Conservation (phyloP, 2,797 vertebrate species). For the Sebastolobus altivelis region DNA sequence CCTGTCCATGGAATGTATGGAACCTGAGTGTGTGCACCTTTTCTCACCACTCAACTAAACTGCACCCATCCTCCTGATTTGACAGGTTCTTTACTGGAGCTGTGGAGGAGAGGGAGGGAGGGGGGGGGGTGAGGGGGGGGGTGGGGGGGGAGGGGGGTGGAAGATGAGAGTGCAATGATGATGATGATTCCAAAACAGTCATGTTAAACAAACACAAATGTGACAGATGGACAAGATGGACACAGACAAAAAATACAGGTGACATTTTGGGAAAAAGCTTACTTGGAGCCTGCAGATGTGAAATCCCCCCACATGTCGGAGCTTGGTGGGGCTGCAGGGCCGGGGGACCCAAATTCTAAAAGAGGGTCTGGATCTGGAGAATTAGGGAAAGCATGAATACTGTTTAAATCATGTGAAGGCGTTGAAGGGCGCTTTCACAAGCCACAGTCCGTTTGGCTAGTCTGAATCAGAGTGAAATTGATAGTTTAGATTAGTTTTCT, state of each 20-base stretch:
- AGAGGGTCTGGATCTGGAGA: slow-evolving; percentile 60
- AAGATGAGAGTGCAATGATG: slow-evolving; percentile 20
- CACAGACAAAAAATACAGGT: background rate
- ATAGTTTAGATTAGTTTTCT: too few species aligned
- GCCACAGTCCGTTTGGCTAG: too few species aligned
- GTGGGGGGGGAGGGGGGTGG: background rate
- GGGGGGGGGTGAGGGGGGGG: slow-evolving; percentile 5
- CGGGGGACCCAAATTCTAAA: slow-evolving; percentile 73
- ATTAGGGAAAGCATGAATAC: background rate
- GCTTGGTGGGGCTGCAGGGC: slow-evolving; percentile 67
- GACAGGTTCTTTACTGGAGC: slow-evolving; percentile 85
- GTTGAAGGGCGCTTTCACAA: background rate
- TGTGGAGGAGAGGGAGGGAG: slow-evolving; percentile 65
- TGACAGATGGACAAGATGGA: slow-evolving; percentile 22
- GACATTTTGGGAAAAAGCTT: slow-evolving; percentile 59
- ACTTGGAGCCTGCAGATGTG: slow-evolving; percentile 91
- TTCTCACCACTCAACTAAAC: slow-evolving; percentile 85
- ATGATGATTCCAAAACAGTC: background rate
- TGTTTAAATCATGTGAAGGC: background rate
- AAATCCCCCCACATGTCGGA: slow-evolving; percentile 96
- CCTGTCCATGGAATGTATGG: slow-evolving; percentile 80
- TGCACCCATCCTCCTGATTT: slow-evolving; percentile 93
- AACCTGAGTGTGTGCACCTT: slow-evolving; percentile 65
- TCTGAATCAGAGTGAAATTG: too few species aligned
- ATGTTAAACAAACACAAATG: background rate